These are phyloP conservation scores for Aphrocallistes beatrix DNA, from an alignment of 37 sponge, comb jelly and placozoan species.

Conservation along the genomic window DNA sequence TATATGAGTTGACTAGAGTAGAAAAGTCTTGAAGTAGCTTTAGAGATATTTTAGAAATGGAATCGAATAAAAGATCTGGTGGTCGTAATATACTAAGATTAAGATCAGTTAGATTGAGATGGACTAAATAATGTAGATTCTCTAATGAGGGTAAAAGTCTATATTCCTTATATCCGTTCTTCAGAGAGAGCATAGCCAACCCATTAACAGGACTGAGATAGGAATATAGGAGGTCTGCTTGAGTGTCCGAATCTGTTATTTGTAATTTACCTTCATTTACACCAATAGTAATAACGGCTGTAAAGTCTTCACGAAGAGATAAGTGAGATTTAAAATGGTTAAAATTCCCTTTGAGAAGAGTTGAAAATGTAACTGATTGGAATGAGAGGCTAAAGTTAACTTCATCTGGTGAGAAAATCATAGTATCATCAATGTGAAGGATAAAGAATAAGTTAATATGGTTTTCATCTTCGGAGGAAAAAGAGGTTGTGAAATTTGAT, in stretches of 20 bases:
- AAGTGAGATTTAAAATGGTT: not conserved
- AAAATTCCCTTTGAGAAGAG: not conserved
- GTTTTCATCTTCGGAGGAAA: not conserved
- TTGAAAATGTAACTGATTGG: not conserved
- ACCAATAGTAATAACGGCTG: not conserved
- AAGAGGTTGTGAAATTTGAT: not conserved
- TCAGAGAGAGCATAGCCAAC: not conserved
- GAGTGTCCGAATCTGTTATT: not conserved
- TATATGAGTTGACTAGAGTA: not conserved
- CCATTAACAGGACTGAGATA: not conserved
- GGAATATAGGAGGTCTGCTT: not conserved
- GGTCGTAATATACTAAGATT: not conserved
- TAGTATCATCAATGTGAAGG: not conserved
- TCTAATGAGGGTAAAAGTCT: not conserved
- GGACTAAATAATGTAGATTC: not conserved
- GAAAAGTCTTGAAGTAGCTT: not conserved
- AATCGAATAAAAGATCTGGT: not conserved
- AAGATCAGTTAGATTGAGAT: not conserved
- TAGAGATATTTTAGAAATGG: not conserved
- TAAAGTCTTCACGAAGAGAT: not conserved
- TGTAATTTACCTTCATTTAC: not conserved
- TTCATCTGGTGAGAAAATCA: not conserved
- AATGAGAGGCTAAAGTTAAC: conserved; percentile 10
- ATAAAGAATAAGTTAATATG: not conserved
- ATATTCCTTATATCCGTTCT: not conserved